A percentile compares a stretch with the other conserved stretches of the same genome.
phyloP scores from a whole-genome alignment of 2,113 vertebrate species.

The Shinisaurus crocodilurus region DNA sequence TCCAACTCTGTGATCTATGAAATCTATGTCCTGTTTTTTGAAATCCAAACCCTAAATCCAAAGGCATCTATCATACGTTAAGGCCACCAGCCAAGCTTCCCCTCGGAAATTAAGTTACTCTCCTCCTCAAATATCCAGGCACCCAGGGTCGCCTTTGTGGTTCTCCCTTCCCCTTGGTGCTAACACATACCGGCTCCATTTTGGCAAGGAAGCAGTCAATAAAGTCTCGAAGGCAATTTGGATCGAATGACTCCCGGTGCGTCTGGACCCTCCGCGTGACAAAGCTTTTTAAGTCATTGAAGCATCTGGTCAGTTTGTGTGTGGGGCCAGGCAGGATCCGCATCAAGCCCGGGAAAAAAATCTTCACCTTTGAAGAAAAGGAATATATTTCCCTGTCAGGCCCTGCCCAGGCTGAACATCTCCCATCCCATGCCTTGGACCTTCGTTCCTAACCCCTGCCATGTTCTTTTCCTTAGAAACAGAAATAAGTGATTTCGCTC shows the following conservation, averaged over 20 bases:
- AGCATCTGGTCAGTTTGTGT: constrained; percentile 43
- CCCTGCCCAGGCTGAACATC: no score
- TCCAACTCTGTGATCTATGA: no score
- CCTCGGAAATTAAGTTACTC: neutral
- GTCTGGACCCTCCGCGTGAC: constrained; percentile 63
- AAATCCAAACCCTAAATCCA: no score
- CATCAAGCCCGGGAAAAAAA: neutral
- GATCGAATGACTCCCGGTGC: constrained; percentile 73
- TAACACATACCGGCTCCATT: constrained; percentile 67
- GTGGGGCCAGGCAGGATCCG: constrained; percentile 73
- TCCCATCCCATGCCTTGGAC: no score
- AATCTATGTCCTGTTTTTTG: no score
- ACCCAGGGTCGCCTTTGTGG: neutral
- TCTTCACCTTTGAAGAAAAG: neutral
- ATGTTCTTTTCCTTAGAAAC: no score
- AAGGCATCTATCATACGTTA: no score
- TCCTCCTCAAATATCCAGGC: no score
- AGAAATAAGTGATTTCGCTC: no score
- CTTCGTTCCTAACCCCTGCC: no score
- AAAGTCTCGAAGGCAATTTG: constrained; percentile 71
- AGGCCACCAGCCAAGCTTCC: no score
- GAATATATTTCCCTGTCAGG: neutral
- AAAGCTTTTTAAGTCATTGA: constrained; percentile 68
- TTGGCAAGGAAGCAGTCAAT: constrained; percentile 80
- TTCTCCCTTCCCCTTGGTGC: neutral